phyloP scores from a whole-genome alignment of 2,888 invertebrate genomes.

The Argynnis bischoffii region DNA sequence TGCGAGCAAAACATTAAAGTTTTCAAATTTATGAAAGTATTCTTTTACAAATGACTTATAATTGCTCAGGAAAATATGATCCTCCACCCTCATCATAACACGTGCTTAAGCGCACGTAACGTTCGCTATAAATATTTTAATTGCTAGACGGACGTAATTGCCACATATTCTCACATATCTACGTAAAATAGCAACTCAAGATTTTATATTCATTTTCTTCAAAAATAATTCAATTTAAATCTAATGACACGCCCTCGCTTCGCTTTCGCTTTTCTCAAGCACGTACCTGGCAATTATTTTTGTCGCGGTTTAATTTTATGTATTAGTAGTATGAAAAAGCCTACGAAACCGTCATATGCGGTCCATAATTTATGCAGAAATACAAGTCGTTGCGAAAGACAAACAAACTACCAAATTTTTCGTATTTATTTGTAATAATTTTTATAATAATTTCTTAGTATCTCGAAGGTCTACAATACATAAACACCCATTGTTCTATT shows the following conservation, averaged over 20 bases:
- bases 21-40: too few species aligned
- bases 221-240: not conserved
- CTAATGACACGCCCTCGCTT: not conserved
- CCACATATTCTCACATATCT: slow-evolving; percentile 19
- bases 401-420: too few species aligned
- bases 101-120: slow-evolving; percentile 12
- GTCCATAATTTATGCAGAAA: too few species aligned
- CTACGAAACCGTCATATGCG: too few species aligned
- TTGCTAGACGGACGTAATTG: slow-evolving; percentile 11
- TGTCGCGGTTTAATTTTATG: too few species aligned
- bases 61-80: not conserved
- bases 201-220: not conserved
- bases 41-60: not conserved
- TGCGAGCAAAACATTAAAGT: too few species aligned
- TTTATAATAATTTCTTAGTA: not conserved
- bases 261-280: too few species aligned
- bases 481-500: slow-evolving; percentile 35
- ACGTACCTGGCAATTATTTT: too few species aligned
- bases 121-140: slow-evolving; percentile 12
- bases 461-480: slow-evolving; percentile 6
- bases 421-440: not conserved
- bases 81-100: not conserved
- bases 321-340: too few species aligned
- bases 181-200: not conserved
- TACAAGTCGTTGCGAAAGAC: too few species aligned